These are phyloP conservation scores for Cryptops parisi DNA, from an alignment of 2,888 invertebrate species.

Conservation along the genomic window DNA sequence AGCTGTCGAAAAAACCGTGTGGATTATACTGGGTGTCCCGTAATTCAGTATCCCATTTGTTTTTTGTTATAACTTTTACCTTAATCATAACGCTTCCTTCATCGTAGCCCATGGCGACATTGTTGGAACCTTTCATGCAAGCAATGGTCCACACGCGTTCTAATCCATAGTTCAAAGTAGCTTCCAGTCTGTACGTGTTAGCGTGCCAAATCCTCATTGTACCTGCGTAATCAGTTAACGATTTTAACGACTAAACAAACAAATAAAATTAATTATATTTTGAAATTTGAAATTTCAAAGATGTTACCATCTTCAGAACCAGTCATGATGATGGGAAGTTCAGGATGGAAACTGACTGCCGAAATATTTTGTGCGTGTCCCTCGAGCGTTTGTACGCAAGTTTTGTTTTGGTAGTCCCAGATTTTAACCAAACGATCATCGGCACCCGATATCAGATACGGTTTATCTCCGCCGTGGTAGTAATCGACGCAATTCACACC, in stretches of 20 bases:
- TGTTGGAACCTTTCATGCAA: conserved; percentile 83
- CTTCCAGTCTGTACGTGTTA: conserved; percentile 92
- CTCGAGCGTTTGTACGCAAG: conserved; percentile 95
- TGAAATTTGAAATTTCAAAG: too few relatives aligned
- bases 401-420: conserved; percentile 99
- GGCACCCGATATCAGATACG: conserved; percentile 95
- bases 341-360: conserved; percentile 90
- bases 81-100: conserved; percentile 93
- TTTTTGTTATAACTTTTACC: too few relatives aligned
- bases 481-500: conserved; percentile 99
- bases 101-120: conserved; percentile 93
- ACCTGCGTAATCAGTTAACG: conserved; percentile 45
- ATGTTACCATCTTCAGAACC: conserved; percentile 75
- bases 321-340: conserved; percentile 87
- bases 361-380: conserved; percentile 90
- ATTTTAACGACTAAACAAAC: too few relatives aligned
- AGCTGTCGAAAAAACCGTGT: conserved; percentile 31
- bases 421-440: conserved; percentile 96
- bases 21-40: too few relatives aligned
- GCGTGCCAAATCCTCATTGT: conserved; percentile 98
- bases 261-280: not conserved
- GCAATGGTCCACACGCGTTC: conserved; percentile 97
- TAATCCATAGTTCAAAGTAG: conserved; percentile 92
- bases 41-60: too few relatives aligned
- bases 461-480: conserved; percentile 97